A percentile compares a stretch with the other conserved stretches of the same genome.
Evolutionary conservation across 2,113 vertebrate species (phyloP).

Genomic region (Nesogale talazaci): DNA sequence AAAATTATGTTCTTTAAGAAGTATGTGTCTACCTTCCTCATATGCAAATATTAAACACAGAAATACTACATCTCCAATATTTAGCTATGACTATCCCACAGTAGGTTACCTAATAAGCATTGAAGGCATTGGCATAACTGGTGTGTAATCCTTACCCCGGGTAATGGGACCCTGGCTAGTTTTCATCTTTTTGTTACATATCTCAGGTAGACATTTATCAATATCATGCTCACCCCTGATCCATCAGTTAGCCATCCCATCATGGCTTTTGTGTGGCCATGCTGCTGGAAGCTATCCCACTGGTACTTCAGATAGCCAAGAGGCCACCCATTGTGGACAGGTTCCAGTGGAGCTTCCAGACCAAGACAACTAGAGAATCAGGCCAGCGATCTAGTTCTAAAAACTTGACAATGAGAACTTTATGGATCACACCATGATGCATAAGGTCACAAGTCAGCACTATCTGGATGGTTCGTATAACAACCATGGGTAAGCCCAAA

Average conservation of each 20-base stretch:
- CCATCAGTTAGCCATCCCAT: background rate
- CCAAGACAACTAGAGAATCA: background rate
- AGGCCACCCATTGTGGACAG: background rate
- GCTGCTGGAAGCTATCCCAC: background rate
- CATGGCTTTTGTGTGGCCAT: background rate
- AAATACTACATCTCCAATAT: background rate
- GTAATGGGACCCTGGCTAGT: background rate
- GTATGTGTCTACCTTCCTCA: background rate
- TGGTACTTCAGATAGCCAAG: background rate
- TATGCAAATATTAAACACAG: no score
- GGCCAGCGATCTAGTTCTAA: background rate
- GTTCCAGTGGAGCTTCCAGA: background rate
- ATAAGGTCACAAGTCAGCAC: background rate
- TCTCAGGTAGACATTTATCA: background rate
- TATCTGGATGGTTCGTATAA: background rate
- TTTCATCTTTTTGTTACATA: background rate
- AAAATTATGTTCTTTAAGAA: background rate
- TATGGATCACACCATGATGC: background rate
- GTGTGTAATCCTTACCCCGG: background rate
- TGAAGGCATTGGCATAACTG: background rate
- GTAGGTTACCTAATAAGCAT: background rate
- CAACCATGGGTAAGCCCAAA: no score
- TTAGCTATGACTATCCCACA: background rate
- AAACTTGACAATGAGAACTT: background rate
- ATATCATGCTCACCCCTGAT: background rate